These are phyloP conservation scores for Bombus huntii DNA, from an alignment of 1,140 invertebrate genomes.

Conservation along the genomic window DNA sequence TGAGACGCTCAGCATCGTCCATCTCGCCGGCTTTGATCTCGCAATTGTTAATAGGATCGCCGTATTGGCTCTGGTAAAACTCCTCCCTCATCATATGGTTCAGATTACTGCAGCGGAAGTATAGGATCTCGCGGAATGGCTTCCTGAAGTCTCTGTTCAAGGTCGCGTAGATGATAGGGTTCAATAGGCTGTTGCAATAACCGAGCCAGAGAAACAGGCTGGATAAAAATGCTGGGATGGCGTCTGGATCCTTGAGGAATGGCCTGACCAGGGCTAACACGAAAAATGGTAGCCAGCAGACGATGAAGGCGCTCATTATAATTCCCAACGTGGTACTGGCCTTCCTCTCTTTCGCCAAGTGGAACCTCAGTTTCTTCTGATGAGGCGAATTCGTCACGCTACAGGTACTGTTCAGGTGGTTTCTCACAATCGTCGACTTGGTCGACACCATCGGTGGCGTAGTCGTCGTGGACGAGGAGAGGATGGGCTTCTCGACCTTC, in stretches of 20 bases:
- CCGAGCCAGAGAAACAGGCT: slow-evolving; percentile 93
- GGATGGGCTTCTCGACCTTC: slow-evolving; percentile 72
- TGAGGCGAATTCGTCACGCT: slow-evolving; percentile 80
- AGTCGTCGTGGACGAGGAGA: slow-evolving; percentile 63
- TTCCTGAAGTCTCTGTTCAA: slow-evolving; percentile 95
- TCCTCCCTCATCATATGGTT: slow-evolving; percentile 96
- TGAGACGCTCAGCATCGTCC: slow-evolving; percentile 66
- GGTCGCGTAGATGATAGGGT: slow-evolving; percentile 97
- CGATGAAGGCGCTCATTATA: slow-evolving; percentile 97
- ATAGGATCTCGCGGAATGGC: slow-evolving; percentile 95
- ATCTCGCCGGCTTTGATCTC: slow-evolving; percentile 72
- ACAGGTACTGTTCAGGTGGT: slow-evolving; percentile 80
- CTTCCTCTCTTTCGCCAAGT: slow-evolving; percentile 94
- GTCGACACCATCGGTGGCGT: slow-evolving; percentile 68
- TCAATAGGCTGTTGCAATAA: slow-evolving; percentile 95
- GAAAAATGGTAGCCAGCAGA: slow-evolving; percentile 99
- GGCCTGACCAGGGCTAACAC: slow-evolving; percentile 93
- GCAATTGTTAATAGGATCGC: slow-evolving; percentile 86
- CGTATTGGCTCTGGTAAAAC: slow-evolving; percentile 95
- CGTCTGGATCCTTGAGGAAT: slow-evolving; percentile 87
- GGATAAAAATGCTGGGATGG: slow-evolving; percentile 85
- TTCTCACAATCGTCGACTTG: slow-evolving; percentile 75
- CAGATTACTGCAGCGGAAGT: slow-evolving; percentile 92
- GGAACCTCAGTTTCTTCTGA: slow-evolving; percentile 90
- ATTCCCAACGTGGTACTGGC: slow-evolving; percentile 98